Base-by-base conservation (phyloP, 2,113 vertebrate species). In the Otolemur garnettii region DNA sequence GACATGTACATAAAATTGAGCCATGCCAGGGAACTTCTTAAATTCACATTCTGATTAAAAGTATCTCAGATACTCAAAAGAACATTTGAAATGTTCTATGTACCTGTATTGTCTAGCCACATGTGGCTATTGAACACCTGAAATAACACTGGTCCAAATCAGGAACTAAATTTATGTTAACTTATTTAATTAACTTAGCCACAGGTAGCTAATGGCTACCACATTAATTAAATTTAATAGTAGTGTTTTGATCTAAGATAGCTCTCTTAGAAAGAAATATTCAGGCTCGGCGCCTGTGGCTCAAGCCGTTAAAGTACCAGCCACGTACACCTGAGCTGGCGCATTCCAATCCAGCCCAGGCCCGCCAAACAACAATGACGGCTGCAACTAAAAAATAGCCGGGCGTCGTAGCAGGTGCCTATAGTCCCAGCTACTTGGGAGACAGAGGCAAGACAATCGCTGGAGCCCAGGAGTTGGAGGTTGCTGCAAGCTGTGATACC, bases 131-230 rank as follows among this genome's bases (percentile, higher is more conserved):
- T 57, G 6, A 80, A 15, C 24, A 74, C 50, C 6, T 90, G n/a
- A 95, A 87, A 83, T 64, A 79, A 79, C 68, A 50, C 12, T 68
- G 72, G 38, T 21, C 19, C 8, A 90, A 83, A 22, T 26, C 18
- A 92, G 60, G 38, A 87, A 90, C 22, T 68, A 30, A 90, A 87
- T 53, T 85, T 81, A 53, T 60, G 24, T 89, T 77, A 95, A 89
- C 74, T 75, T 38, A 33, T 84, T 91, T 93, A 91, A 80, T 71
- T 64, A 91, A 78, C 17, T 72, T n/a, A 90, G 81, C 50, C 64
- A 38, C 35, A 24, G 24, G 28, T 38, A 62, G 30, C 38, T 95
- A 64, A 84, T 12, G 26, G 35, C 66, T 92, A 72, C 90, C 33
- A 81, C 7, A 82, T 1, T 90, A 13, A 30, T 26, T 38, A 38